phyloP scores from a whole-genome alignment of 2,113 vertebrate species.

The Bujurquina vittata region DNA sequence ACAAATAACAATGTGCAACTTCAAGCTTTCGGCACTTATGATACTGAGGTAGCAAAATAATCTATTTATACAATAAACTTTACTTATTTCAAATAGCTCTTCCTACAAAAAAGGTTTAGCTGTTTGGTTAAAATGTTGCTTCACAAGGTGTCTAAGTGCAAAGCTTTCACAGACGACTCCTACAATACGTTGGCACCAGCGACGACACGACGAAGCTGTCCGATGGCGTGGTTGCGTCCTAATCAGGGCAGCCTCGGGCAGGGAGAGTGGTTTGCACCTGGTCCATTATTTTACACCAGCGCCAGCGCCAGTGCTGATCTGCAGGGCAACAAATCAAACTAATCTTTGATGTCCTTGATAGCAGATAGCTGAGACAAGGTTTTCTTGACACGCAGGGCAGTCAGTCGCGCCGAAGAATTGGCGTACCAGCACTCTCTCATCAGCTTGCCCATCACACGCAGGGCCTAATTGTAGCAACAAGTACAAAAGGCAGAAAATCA shows the following conservation, averaged over 20 bases:
- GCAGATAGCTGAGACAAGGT: slow-evolving; percentile 88
- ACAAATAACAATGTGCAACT: slow-evolving; percentile 73
- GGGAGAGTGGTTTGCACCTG: neutral
- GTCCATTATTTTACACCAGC: slow-evolving; percentile 18
- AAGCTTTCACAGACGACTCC: slow-evolving; percentile 25
- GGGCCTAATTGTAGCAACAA: slow-evolving; percentile 78
- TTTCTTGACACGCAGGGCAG: slow-evolving; percentile 95
- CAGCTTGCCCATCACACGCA: slow-evolving; percentile 92
- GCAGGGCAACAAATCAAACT: slow-evolving; percentile 14
- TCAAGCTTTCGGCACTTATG: slow-evolving; percentile 79
- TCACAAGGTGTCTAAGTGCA: slow-evolving; percentile 15
- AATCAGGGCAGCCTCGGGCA: slow-evolving; percentile 41
- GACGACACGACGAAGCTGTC: slow-evolving; percentile 33
- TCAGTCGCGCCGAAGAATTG: slow-evolving; percentile 90
- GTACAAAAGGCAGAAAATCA: neutral
- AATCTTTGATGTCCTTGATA: slow-evolving; percentile 81
- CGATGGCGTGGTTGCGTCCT: slow-evolving; percentile 22
- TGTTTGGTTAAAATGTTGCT: slow-evolving; percentile 36
- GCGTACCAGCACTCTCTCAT: slow-evolving; percentile 97
- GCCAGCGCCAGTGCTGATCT: slow-evolving; percentile 34
- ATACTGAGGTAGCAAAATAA: slow-evolving; percentile 80
- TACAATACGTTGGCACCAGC: slow-evolving; percentile 68
- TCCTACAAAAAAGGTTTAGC: slow-evolving; percentile 25
- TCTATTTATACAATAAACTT: slow-evolving; percentile 51
- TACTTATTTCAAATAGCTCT: slow-evolving; percentile 50